Conservation (phyloP, 2,113 vertebrate genomes). For the Dipodomys stephensi region DNA sequence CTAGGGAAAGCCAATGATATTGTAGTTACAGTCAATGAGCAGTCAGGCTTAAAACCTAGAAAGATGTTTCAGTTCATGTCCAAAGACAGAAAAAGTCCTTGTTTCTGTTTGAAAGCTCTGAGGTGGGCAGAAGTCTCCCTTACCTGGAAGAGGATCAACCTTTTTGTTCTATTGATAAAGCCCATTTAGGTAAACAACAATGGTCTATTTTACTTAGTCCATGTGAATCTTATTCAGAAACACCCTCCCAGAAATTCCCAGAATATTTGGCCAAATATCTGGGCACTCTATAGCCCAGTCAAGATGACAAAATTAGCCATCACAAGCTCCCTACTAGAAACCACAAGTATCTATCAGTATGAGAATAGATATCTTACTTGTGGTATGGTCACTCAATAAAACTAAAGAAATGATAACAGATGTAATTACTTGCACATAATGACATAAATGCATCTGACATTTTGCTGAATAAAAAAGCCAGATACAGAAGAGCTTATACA, state of each 20-base stretch:
- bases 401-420: neutral
- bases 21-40: neutral
- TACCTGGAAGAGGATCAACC: neutral
- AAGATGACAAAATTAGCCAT: constrained; percentile 21
- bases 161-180: neutral
- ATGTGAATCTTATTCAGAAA: neutral
- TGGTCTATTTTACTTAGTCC: neutral
- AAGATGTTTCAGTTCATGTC: neutral
- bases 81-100: neutral
- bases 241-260: neutral
- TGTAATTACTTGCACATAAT: neutral
- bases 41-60: neutral
- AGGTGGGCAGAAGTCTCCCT: neutral
- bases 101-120: neutral
- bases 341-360: neutral
- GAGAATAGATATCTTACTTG: neutral
- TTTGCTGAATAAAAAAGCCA: neutral
- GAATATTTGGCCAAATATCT: constrained; percentile 7
- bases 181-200: neutral
- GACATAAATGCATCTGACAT: neutral
- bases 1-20: neutral
- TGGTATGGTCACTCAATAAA: neutral
- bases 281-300: neutral
- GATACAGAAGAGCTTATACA: neutral
- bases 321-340: neutral